Evolutionary conservation across 2,888 invertebrate species (phyloP), one percentile per base, ranked within the genome.

Genomic region (Xanthorhoe spadicearia): DNA sequence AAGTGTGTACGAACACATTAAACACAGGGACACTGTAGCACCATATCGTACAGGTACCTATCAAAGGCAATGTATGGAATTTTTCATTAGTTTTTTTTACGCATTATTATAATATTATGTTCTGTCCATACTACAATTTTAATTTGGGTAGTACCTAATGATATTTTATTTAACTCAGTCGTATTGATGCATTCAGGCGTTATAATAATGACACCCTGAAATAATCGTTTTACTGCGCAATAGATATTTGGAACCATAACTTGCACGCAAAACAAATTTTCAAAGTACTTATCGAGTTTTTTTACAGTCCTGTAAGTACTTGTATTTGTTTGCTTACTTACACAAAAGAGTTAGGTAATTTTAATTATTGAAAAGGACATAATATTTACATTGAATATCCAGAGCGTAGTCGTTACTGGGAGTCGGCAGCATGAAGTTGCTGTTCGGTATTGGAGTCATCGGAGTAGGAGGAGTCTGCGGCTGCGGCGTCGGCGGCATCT

Each of bases 301-400:
- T 43, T 43, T 43, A 13, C 13, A 13, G 38, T 43, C 3, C 13
- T 43, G 13, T 3, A 43, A 13, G 1, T 9, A 43, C 8, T 32
- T 32, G 32, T 32, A 2, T 43, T 13, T 43, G 13, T 43, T 43
- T 43, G 38, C 38, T 13, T 13, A 10, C 38, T 13, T 43, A 10
- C 38, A 43, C 13, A 43, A 43, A 43, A 43, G 13, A 13, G 15
- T 46, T 46, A 38, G 38, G 10, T 38, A 38, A 15, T 15, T 15
- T 46, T n/a, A n/a, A n/a, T n/a, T n/a, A n/a, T 46, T 46, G 8
- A 38, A 43, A 43, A 43, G 38, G 13, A 2, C 38, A 43, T 43
- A 13, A 79, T 83, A 87, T 79, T 92, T 92, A 93, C 93, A 93
- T 89, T 92, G 92, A 81, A 93, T 89, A 75, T 92, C 92, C 75